A percentile compares a stretch with the other conserved stretches of the same genome.
Conservation (phyloP, 2,888 invertebrate species). For the Luperina nickerlii region DNA sequence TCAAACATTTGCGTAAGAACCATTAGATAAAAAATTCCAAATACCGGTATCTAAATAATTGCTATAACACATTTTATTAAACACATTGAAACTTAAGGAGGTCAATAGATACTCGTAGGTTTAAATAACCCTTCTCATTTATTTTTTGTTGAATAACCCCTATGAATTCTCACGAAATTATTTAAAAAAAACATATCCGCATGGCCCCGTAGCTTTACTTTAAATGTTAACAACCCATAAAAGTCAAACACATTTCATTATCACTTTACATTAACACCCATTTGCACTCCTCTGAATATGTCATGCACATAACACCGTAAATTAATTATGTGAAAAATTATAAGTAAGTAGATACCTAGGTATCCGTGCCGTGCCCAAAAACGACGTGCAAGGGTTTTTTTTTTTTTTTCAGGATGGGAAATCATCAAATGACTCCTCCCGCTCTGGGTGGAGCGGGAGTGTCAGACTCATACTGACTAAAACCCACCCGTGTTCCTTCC, state of each 20-base stretch:
- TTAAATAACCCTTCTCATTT: conserved; percentile 8
- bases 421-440: too few relatives aligned
- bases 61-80: background rate
- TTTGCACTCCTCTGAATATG: conserved; percentile 15
- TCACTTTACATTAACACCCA: background rate
- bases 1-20: conserved; percentile 9
- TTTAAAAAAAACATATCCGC: conserved; percentile 15
- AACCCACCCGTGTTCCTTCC: too few relatives aligned
- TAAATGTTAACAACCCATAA: background rate
- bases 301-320: background rate
- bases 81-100: conserved; percentile 19
- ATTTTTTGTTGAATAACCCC: conserved; percentile 26
- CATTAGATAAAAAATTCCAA: conserved; percentile 14
- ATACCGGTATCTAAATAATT: conserved; percentile 22
- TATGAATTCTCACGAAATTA: background rate
- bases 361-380: background rate
- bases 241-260: background rate
- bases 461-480: too few relatives aligned
- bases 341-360: background rate
- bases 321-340: background rate
- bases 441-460: too few relatives aligned
- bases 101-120: background rate
- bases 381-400: background rate
- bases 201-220: conserved; percentile 14
- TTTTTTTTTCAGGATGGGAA: too few relatives aligned